Base-by-base conservation (phyloP, 2,888 invertebrate genomes). In the Diaphora mendica region DNA sequence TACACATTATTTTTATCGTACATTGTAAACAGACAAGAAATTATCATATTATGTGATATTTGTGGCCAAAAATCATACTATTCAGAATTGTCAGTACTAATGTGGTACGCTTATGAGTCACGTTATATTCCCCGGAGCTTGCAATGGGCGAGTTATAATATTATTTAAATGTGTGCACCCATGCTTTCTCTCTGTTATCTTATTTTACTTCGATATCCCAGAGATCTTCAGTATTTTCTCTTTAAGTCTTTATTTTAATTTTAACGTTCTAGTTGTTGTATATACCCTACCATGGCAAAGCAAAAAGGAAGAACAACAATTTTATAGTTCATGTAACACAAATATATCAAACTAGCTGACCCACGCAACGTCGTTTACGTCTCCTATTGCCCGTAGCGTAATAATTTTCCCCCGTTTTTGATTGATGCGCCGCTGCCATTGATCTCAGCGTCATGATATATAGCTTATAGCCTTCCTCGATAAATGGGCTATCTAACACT, bases 141-240 rank as follows among this genome's bases (percentile, higher is more conserved):
- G 44, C 67, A 30, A 30, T 67, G 67, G 44, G 67, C 30, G 66
- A 9, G n/a, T 26, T 3, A 9, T 42, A 66, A 44, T 44, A 66
- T 48, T 67, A 67, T 67, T 48, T 67, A 67, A 67, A 67, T 67
- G 48, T 48, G 30, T 15, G 44, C 67, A 48, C 20, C 20, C 11
- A 48, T 48, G 67, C 48, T 48, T 48, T 44, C 5, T 23, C 39
- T 30, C 20, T 17, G 44, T 44, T 42, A 67, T 67, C 67, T 67
- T 67, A 67, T 67, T 30, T 67, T 26, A 67, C 15, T 30, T 30
- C 2, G 30, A 30, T 7, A 67, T 44, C 67, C 26, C 17, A 0
- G 48, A 67, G 23, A 67, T 20, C 23, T 33, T 23, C 17, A 62
- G 30, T 30, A 2, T 30, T 1, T 30, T 62, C 15, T 62, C 23